These are phyloP conservation scores for Spizaetus ornatus DNA, from an alignment of 2,113 vertebrate genomes.

Conservation along the genomic window DNA sequence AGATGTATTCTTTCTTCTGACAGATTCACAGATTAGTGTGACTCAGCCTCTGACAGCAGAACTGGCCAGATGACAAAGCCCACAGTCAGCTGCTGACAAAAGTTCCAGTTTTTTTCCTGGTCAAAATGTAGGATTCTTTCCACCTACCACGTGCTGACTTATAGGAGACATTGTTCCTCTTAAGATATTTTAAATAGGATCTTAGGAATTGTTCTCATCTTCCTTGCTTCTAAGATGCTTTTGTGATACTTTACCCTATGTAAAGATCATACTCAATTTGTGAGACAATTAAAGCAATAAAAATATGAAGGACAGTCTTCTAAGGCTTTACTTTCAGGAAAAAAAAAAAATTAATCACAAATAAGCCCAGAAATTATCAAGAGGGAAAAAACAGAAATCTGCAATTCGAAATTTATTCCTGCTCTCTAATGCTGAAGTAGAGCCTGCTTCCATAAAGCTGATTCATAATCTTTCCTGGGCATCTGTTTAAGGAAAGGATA, in stretches of 20 bases:
- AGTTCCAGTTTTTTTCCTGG: background rate
- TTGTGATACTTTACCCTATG: background rate
- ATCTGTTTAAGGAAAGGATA: background rate
- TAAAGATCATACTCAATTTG: background rate
- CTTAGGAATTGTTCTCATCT: background rate
- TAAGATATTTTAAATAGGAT: background rate
- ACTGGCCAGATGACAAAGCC: background rate
- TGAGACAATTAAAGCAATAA: background rate
- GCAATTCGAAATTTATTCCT: background rate
- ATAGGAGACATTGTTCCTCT: background rate
- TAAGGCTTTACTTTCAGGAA: background rate
- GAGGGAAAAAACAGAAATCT: background rate
- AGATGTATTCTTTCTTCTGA: background rate
- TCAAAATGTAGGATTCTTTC: background rate
- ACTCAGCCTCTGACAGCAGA: background rate
- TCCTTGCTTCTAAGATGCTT: background rate
- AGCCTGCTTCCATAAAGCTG: background rate
- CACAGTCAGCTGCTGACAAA: background rate
- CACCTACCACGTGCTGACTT: background rate
- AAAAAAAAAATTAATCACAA: background rate
- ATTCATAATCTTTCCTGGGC: background rate
- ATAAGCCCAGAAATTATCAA: background rate
- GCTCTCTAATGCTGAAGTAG: background rate
- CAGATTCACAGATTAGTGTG: background rate
- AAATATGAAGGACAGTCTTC: background rate